Conservation (phyloP, 2,888 invertebrate species). For the Orthosia incerta region DNA sequence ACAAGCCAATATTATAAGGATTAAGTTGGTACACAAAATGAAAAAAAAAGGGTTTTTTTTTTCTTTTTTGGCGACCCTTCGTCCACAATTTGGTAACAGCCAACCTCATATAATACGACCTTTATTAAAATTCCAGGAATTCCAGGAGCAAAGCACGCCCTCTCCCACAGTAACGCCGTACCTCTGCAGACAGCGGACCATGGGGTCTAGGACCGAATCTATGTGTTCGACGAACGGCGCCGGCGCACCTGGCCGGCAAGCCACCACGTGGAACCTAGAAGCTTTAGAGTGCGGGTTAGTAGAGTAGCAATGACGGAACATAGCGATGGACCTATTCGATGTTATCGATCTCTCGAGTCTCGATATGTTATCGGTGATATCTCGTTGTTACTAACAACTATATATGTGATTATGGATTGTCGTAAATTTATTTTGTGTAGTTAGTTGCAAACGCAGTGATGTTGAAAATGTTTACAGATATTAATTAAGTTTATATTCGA, state of each 20-base stretch:
- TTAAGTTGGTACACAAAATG: background rate
- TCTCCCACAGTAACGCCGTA: slow-evolving; percentile 96
- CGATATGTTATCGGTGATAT: slow-evolving; percentile 51
- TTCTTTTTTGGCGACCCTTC: background rate
- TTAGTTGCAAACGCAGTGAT: slow-evolving; percentile 31
- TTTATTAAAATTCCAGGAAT: slow-evolving; percentile 79
- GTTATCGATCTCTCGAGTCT: slow-evolving; percentile 50
- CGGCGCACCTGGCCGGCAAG: slow-evolving; percentile 66
- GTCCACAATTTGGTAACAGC: slow-evolving; percentile 1
- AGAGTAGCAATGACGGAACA: slow-evolving; percentile 64
- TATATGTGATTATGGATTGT: slow-evolving; percentile 43
- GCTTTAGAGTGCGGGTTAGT: slow-evolving; percentile 88
- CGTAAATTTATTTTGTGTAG: slow-evolving; percentile 45
- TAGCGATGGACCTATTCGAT: slow-evolving; percentile 62
- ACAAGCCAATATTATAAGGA: background rate
- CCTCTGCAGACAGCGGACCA: slow-evolving; percentile 95
- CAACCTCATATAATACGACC: slow-evolving; percentile 43
- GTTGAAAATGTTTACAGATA: slow-evolving; percentile 35
- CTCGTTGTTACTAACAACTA: slow-evolving; percentile 41
- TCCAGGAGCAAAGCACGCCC: slow-evolving; percentile 91
- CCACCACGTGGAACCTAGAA: slow-evolving; percentile 82
- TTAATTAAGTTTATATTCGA: background rate
- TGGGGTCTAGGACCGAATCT: slow-evolving; percentile 90
- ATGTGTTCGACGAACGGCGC: slow-evolving; percentile 80
- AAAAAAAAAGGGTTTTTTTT: background rate